phyloP scores from a whole-genome alignment of 1,140 invertebrate species.

The Bombus picipes region DNA sequence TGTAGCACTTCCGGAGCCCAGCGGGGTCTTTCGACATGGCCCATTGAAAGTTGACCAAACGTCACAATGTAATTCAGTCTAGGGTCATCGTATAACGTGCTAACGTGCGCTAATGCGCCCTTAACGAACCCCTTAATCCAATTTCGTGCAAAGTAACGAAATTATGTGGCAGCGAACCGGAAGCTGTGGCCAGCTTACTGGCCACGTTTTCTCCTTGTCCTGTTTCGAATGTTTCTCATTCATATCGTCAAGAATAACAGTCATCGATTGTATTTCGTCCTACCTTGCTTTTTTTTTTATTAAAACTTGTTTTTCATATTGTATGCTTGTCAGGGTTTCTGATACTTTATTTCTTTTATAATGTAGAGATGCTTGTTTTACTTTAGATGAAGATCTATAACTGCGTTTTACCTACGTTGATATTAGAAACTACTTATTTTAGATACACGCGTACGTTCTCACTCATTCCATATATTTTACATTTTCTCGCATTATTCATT shows the following conservation, averaged over 20 bases:
- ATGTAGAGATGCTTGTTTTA: too few species aligned
- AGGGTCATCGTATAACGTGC: slow-evolving; percentile 69
- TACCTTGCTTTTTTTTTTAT: not conserved
- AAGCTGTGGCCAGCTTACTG: slow-evolving; percentile 64
- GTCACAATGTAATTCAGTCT: slow-evolving; percentile 65
- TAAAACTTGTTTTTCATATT: not conserved
- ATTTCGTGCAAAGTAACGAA: slow-evolving; percentile 75
- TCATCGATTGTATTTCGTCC: not conserved
- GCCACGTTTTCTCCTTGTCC: slow-evolving; percentile 38
- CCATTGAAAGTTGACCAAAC: slow-evolving; percentile 69
- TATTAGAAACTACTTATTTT: too few species aligned
- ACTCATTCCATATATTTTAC: too few species aligned
- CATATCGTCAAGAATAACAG: slow-evolving; percentile 32
- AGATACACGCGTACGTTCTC: too few species aligned
- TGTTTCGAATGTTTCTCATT: slow-evolving; percentile 59
- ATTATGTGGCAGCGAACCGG: slow-evolving; percentile 75
- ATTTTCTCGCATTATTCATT: too few species aligned
- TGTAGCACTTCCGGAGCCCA: slow-evolving; percentile 59
- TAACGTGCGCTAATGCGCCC: slow-evolving; percentile 70
- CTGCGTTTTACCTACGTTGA: too few species aligned
- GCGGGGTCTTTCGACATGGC: slow-evolving; percentile 41
- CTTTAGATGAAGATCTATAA: too few species aligned
- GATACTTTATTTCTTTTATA: too few species aligned
- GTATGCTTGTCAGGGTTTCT: too few species aligned
- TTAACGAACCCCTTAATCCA: slow-evolving; percentile 78